Evolutionary conservation across 2,888 invertebrate genomes (phyloP).

Genomic region (Campaea margaritaria): DNA sequence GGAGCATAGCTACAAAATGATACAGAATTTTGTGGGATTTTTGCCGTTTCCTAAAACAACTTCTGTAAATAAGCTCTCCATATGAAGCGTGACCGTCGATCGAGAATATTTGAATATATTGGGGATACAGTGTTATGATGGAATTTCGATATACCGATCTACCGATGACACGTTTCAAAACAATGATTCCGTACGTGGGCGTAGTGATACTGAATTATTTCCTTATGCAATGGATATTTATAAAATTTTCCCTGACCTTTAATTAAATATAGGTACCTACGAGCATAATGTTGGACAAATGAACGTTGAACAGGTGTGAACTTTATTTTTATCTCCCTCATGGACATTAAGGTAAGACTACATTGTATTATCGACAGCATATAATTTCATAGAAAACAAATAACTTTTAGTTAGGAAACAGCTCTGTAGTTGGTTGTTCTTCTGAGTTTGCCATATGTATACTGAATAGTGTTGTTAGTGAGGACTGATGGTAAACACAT

Average conservation of each 20-base stretch:
- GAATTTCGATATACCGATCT: not conserved
- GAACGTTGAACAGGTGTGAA: no score
- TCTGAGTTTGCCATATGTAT: no score
- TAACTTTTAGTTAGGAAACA: no score
- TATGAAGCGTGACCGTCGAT: conserved; percentile 1
- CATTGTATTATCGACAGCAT: not conserved
- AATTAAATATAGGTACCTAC: no score
- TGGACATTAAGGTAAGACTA: not conserved
- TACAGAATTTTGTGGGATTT: conserved; percentile 7
- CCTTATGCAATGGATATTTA: no score
- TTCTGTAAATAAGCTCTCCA: conserved; percentile 1
- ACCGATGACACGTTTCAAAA: no score
- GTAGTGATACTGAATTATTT: no score
- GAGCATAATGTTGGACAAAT: no score
- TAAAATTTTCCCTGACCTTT: no score
- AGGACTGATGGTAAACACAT: no score
- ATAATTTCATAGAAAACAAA: not conserved
- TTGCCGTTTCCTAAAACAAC: conserved; percentile 5
- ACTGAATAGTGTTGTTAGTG: no score
- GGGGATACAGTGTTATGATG: not conserved
- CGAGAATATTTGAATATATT: conserved; percentile 4
- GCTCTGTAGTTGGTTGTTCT: no score
- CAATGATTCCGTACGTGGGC: not conserved
- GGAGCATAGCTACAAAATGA: conserved; percentile 8
- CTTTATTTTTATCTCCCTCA: not conserved